Conservation (phyloP, 2,113 vertebrate species). For the Tragelaphus imberbis region DNA sequence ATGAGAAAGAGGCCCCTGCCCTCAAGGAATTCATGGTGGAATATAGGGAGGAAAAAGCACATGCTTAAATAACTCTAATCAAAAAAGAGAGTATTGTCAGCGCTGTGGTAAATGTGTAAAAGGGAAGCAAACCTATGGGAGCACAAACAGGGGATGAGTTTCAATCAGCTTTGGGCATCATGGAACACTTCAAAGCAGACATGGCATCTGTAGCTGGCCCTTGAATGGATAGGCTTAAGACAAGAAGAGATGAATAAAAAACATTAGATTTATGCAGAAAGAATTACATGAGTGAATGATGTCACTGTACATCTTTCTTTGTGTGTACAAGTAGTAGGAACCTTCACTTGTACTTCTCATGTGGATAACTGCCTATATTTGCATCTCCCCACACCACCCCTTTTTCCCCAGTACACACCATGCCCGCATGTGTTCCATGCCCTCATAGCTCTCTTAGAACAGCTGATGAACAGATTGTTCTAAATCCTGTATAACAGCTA, state of each 20-base stretch:
- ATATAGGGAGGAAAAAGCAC: neutral
- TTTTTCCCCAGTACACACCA: neutral
- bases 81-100: neutral
- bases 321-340: neutral
- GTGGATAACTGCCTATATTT: neutral
- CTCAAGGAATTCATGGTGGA: neutral
- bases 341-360: neutral
- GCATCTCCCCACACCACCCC: neutral
- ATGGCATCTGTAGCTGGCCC: neutral
- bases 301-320: constrained; percentile 8
- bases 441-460: neutral
- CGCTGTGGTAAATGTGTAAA: constrained; percentile 1
- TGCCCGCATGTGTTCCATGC: neutral
- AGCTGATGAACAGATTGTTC: constrained; percentile 2
- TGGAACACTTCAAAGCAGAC: neutral
- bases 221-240: constrained; percentile 13
- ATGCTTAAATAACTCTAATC: neutral
- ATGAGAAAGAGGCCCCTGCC: neutral
- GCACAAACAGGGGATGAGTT: neutral
- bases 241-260: neutral
- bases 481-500: neutral
- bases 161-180: neutral
- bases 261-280: neutral
- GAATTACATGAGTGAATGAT: neutral
- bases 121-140: neutral